Conservation (phyloP, 1,140 invertebrate species). For the Caenorhabditis remanei region DNA sequence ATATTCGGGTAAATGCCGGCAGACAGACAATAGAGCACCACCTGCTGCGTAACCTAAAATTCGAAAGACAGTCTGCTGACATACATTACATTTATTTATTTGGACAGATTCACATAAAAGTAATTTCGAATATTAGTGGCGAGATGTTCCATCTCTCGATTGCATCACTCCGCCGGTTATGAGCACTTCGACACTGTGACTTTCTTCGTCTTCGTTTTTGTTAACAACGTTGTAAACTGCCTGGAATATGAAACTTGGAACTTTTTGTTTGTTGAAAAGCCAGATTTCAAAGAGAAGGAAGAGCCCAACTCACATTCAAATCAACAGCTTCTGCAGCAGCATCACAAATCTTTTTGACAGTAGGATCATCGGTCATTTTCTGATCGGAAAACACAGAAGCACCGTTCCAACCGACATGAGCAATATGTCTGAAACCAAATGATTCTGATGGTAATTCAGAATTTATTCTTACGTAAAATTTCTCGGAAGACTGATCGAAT, state of each 20-base stretch:
- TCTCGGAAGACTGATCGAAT: constrained; percentile 62
- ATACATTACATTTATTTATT: constrained; percentile 1
- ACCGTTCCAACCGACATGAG: constrained; percentile 67
- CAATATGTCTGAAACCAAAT: constrained; percentile 64
- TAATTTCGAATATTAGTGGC: background rate
- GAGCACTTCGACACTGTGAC: constrained; percentile 29
- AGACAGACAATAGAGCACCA: background rate
- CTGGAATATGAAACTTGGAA: background rate
- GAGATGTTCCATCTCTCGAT: constrained; percentile 41
- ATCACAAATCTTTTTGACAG: constrained; percentile 59
- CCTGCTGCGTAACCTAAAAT: background rate
- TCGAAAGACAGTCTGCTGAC: background rate
- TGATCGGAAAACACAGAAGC: constrained; percentile 59
- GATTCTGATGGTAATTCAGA: background rate
- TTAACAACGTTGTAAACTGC: constrained; percentile 30
- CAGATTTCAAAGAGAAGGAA: background rate
- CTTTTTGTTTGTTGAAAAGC: background rate
- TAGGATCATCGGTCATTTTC: constrained; percentile 60
- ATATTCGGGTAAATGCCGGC: too few relatives aligned
- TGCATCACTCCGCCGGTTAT: constrained; percentile 42
- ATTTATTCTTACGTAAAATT: constrained; percentile 64
- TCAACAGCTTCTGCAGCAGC: constrained; percentile 60
- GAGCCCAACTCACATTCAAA: background rate
- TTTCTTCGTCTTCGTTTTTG: constrained; percentile 38
- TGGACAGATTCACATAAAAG: background rate